Percentiles rank a stretch among this genome's conserved stretches.
phyloP scores from a whole-genome alignment of 37 sponge, comb jelly and placozoan genomes.

The Halichondria panicea region DNA sequence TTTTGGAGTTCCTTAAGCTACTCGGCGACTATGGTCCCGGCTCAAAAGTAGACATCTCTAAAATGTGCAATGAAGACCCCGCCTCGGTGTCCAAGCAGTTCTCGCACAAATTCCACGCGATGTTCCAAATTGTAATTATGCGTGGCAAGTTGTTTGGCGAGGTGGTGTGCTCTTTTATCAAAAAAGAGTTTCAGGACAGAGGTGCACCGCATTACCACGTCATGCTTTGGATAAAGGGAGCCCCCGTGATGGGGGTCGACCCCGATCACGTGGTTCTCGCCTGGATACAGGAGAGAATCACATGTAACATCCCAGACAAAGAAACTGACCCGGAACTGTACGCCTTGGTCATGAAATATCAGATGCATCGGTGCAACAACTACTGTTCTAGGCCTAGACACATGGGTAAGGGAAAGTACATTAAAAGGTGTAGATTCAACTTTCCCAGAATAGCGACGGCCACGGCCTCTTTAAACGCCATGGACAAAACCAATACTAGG shows the following conservation, averaged over 20 bases:
- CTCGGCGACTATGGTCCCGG: too few relatives aligned
- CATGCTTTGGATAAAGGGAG: too few relatives aligned
- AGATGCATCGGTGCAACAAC: too few relatives aligned
- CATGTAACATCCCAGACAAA: conserved; percentile 57
- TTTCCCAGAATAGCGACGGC: conserved; percentile 35
- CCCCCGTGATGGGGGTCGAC: too few relatives aligned
- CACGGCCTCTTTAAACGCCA: conserved; percentile 12
- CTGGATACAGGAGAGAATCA: conserved; percentile 53
- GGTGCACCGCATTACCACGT: too few relatives aligned
- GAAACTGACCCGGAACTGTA: conserved; percentile 50
- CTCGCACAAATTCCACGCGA: conserved; percentile 20
- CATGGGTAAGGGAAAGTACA: conserved; percentile 4
- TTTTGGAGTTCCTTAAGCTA: too few relatives aligned
- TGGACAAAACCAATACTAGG: conserved; percentile 14
- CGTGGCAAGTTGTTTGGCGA: too few relatives aligned
- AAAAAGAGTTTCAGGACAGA: too few relatives aligned
- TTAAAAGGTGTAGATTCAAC: conserved; percentile 47
- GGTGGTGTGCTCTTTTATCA: too few relatives aligned
- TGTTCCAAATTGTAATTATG: too few relatives aligned
- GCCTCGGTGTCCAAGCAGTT: conserved; percentile 59
- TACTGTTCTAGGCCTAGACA: conserved; percentile 31
- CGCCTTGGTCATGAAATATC: conserved; percentile 39
- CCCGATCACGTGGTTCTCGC: conserved; percentile 1
- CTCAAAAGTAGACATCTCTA: too few relatives aligned
- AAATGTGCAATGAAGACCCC: conserved; percentile 67